Evolutionary conservation across 2,797 vertebrate species (phyloP).

Genomic region (Psittacula derbiana): DNA sequence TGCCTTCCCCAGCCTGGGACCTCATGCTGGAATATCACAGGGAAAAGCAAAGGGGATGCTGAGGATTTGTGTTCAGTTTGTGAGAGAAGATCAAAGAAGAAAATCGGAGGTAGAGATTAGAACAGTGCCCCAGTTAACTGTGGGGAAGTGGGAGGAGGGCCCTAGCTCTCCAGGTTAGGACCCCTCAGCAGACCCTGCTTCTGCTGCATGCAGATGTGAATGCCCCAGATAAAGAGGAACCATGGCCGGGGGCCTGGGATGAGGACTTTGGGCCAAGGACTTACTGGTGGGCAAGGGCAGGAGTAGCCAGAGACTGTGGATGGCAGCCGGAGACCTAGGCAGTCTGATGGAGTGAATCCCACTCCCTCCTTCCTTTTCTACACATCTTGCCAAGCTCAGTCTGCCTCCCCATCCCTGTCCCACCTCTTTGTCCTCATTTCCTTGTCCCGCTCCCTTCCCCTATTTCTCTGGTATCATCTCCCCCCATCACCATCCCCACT

Average conservation of each 20-base stretch:
- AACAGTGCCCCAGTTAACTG: conserved; percentile 20
- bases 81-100: conserved; percentile 54
- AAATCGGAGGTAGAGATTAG: conserved; percentile 57
- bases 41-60: neutral
- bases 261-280: neutral
- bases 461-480: neutral
- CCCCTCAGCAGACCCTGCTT: accelerated
- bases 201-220: neutral
- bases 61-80: conserved; percentile 51
- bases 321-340: neutral
- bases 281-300: neutral
- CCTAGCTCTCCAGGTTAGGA: neutral
- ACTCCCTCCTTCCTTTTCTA: neutral
- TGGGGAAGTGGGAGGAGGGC: neutral
- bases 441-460: neutral
- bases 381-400: neutral
- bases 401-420: neutral
- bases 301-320: neutral
- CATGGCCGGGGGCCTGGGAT: accelerated
- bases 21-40: neutral
- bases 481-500: neutral
- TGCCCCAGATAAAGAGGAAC: neutral
- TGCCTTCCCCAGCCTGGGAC: neutral
- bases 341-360: neutral
- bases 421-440: neutral